Evolutionary conservation across 1,140 invertebrate species (phyloP).

Genomic region (Apocrypta bakeri): DNA sequence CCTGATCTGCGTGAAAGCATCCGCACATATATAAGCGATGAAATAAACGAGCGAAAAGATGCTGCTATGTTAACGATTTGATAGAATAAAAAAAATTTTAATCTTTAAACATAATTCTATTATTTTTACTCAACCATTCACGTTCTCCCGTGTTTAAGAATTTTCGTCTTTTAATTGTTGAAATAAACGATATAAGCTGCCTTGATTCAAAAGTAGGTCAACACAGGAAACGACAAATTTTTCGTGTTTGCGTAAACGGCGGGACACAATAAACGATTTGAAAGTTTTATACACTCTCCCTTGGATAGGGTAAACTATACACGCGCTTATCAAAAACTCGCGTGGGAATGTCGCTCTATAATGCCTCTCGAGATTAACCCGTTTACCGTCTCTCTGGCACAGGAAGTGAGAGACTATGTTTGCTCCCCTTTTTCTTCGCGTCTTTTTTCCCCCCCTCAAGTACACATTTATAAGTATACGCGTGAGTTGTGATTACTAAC

Average conservation of each 20-base stretch:
- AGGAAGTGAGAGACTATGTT: conserved; percentile 39
- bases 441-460: background rate
- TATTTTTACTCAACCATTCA: too few species aligned
- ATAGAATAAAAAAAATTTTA: conserved; percentile 32
- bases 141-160: too few species aligned
- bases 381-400: background rate
- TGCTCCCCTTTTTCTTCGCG: background rate
- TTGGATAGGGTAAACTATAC: conserved; percentile 61
- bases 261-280: too few species aligned
- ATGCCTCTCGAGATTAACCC: conserved; percentile 38
- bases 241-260: too few species aligned
- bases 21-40: background rate
- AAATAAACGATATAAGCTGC: too few species aligned
- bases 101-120: background rate
- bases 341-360: conserved; percentile 47
- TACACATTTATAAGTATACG: too few species aligned
- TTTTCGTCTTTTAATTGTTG: too few species aligned
- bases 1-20: conserved; percentile 25
- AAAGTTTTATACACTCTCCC: background rate
- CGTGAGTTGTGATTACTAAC: too few species aligned
- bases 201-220: too few species aligned
- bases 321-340: conserved; percentile 64
- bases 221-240: too few species aligned
- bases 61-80: conserved; percentile 34
- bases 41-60: background rate